Conservation (phyloP, 2,888 invertebrate genomes). For the Habrosyne pyritoides region DNA sequence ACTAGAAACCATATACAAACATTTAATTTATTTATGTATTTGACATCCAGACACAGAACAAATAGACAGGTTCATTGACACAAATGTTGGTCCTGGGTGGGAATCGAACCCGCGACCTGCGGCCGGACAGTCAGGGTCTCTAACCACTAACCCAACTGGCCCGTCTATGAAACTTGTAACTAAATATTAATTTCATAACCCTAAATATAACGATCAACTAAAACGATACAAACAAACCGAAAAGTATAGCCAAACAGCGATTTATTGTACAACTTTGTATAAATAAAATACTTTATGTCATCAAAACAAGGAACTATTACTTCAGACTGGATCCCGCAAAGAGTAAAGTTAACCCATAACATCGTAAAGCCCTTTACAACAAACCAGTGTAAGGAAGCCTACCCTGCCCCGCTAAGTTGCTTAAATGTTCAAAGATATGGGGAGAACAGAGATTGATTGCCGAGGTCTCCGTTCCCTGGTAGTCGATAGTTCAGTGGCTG, state of each 20-base stretch:
- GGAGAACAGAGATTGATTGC: constrained; percentile 13
- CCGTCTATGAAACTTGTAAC: no score
- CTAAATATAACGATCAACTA: no score
- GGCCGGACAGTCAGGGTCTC: no score
- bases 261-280: neutral
- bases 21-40: no score
- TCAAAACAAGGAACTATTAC: constrained; percentile 27
- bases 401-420: constrained; percentile 15
- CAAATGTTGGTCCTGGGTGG: no score
- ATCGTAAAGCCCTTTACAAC: constrained; percentile 40
- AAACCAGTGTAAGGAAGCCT: constrained; percentile 30
- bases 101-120: no score
- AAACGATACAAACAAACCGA: neutral
- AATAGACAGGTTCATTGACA: no score
- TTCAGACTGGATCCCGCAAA: constrained; percentile 30
- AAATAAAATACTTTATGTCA: constrained; percentile 28
- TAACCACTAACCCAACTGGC: no score
- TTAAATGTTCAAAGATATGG: constrained; percentile 9
- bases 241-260: neutral
- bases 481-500: constrained; percentile 39
- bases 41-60: no score
- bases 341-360: constrained; percentile 43
- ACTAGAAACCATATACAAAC: no score
- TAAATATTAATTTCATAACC: no score
- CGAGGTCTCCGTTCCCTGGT: constrained; percentile 26